phyloP scores from a whole-genome alignment of 2,113 vertebrate species.

The Marcusenius ussheri region DNA sequence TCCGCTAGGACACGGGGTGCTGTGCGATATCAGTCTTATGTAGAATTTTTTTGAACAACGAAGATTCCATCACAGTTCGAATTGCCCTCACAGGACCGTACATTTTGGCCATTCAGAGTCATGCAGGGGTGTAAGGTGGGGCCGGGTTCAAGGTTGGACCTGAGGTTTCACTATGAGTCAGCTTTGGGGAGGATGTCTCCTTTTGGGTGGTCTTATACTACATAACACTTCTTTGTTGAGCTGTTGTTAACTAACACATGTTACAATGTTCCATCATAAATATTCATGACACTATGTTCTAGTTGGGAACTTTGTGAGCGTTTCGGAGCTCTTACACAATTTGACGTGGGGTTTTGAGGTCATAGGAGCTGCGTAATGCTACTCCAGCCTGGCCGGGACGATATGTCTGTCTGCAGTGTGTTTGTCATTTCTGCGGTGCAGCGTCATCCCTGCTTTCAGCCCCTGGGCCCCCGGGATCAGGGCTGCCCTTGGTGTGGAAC shows the following conservation, averaged over 20 bases:
- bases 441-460: neutral
- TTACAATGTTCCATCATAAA: neutral
- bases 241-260: neutral
- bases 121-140: neutral
- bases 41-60: neutral
- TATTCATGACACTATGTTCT: neutral
- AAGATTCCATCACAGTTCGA: neutral
- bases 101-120: neutral
- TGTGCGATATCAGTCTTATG: neutral
- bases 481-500: neutral
- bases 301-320: neutral
- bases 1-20: neutral
- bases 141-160: neutral
- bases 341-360: neutral
- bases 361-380: neutral
- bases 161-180: neutral
- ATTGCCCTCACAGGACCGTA: neutral
- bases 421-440: neutral
- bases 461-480: neutral
- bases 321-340: neutral
- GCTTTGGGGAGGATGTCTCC: neutral
- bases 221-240: neutral
- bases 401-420: neutral
- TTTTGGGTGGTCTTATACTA: neutral
- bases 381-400: neutral